Percentiles rank a stretch among this genome's conserved stretches.
phyloP scores from a whole-genome alignment of 2,797 vertebrate species.

The Pangasius macronema region DNA sequence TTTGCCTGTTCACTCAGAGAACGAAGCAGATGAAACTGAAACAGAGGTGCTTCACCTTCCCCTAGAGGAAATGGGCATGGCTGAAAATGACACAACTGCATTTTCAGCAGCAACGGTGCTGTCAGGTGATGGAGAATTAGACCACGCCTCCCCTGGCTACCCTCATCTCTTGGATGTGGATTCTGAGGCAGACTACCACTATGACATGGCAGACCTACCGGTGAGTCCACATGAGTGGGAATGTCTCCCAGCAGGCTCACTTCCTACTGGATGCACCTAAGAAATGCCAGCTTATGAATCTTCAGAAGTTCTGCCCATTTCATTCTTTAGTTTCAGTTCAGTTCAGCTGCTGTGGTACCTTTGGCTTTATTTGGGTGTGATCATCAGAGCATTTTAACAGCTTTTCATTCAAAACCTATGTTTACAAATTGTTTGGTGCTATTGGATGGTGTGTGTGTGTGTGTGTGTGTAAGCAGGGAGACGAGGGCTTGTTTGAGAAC shows the following conservation, averaged over 20 bases:
- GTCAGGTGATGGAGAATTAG: constrained; percentile 90
- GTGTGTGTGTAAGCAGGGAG: constrained; percentile 68
- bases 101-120: constrained; percentile 88
- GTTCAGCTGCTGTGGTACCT: constrained; percentile 19
- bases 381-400: constrained; percentile 16
- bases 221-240: constrained; percentile 72
- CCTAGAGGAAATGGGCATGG: constrained; percentile 52
- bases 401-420: not conserved
- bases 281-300: constrained; percentile 2
- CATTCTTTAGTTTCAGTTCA: constrained; percentile 21
- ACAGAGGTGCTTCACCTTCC: constrained; percentile 73
- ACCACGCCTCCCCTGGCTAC: constrained; percentile 78
- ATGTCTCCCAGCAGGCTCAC: constrained; percentile 20
- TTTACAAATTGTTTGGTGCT: constrained; percentile 16
- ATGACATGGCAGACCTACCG: constrained; percentile 84
- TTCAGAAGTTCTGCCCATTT: constrained; percentile 20
- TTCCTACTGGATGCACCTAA: constrained; percentile 37
- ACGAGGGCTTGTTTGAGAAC: constrained; percentile 72
- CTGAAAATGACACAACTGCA: constrained; percentile 82
- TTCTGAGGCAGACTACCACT: constrained; percentile 88
- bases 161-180: constrained; percentile 80
- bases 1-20: constrained; percentile 29
- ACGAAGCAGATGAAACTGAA: constrained; percentile 32
- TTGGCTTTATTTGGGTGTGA: not conserved
- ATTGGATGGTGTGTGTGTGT: not conserved